phyloP scores from a whole-genome alignment of 1,140 invertebrate genomes.

The Drosophila suzukii region DNA sequence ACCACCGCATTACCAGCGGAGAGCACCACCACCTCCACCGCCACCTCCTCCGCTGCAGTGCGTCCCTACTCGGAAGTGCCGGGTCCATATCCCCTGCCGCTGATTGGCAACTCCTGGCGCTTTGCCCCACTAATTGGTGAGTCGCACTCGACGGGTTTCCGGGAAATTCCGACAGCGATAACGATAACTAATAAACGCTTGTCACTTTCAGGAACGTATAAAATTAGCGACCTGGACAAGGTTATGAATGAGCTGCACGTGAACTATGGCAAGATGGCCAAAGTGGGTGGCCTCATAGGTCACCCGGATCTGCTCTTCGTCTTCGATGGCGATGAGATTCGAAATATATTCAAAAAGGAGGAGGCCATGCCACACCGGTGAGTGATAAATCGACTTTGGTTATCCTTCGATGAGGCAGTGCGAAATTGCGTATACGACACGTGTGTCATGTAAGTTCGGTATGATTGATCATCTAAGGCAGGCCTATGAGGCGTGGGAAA shows the following conservation, averaged over 20 bases:
- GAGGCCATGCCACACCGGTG: slow-evolving; percentile 89
- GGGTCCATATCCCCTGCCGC: slow-evolving; percentile 90
- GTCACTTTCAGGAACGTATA: slow-evolving; percentile 87
- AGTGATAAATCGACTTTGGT: slow-evolving; percentile 32
- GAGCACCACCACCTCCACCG: slow-evolving; percentile 10
- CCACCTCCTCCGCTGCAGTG: slow-evolving; percentile 28
- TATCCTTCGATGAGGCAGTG: slow-evolving; percentile 4
- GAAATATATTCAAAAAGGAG: slow-evolving; percentile 90
- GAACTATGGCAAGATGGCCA: slow-evolving; percentile 90
- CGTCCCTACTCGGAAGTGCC: slow-evolving; percentile 89
- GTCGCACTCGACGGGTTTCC: slow-evolving; percentile 16
- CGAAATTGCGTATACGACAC: slow-evolving; percentile 30
- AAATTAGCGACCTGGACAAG: slow-evolving; percentile 90
- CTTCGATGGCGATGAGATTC: slow-evolving; percentile 91
- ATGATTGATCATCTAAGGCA: slow-evolving; percentile 1
- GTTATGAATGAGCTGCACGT: slow-evolving; percentile 88
- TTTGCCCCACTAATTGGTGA: slow-evolving; percentile 90
- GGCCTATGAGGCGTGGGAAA: background rate
- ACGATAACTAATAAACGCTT: background rate
- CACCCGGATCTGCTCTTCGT: slow-evolving; percentile 92
- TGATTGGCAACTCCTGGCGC: slow-evolving; percentile 92
- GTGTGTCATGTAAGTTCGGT: slow-evolving; percentile 7
- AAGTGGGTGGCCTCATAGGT: slow-evolving; percentile 90
- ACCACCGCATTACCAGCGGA: slow-evolving; percentile 13
- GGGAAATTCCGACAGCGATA: background rate